Evolutionary conservation across 2,888 invertebrate genomes (phyloP), one percentile per base, ranked within the genome.

Genomic region (Autographa gamma): DNA sequence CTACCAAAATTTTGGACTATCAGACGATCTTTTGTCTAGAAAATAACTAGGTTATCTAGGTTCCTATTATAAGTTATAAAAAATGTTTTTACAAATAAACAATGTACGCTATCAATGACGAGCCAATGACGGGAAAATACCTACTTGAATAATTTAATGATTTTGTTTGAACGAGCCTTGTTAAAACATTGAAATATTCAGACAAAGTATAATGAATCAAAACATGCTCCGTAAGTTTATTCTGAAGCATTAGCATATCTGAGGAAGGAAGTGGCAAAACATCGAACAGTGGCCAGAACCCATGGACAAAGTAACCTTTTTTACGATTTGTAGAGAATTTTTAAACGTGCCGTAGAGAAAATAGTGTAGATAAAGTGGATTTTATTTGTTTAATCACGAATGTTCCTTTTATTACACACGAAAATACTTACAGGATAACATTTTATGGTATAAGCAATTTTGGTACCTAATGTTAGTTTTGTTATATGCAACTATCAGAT

Each of bases 211-310:
- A 77, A 75, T 77, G 52, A 79, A 74, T 81, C 69, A 77, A 71
- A 81, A 74, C 58, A 76, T 71, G 67, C 69, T 60, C 31, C 38
- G 56, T 61, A 69, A 64, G 54, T 70, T 69, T 67, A 66, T 71
- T 71, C 63, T 32, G 59, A 73, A 32, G 56, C 71, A 82, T 85
- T 80, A 77, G 64, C 83, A 81, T 84, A 80, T 80, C 79, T 68
- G 41, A 66, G 82, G 79, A 80, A 81, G 74, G 83, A 80, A 77
- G 54, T n/a, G 70, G 71, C 74, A 81, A 79, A 82, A 84, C 79
- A 75, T 77, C 63, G 69, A 79, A 68, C 67, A 31, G 38, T 62
- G 68, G 59, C 38, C 61, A 6, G 58, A 59, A 60, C 65, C 66
- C 75, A 71, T 71, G 25, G 78, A 72, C 70, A 70, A 71, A 72